Evolutionary conservation across 2,113 vertebrate species (phyloP), one percentile per base, ranked within the genome.

Genomic region (Muntiacus reevesi): DNA sequence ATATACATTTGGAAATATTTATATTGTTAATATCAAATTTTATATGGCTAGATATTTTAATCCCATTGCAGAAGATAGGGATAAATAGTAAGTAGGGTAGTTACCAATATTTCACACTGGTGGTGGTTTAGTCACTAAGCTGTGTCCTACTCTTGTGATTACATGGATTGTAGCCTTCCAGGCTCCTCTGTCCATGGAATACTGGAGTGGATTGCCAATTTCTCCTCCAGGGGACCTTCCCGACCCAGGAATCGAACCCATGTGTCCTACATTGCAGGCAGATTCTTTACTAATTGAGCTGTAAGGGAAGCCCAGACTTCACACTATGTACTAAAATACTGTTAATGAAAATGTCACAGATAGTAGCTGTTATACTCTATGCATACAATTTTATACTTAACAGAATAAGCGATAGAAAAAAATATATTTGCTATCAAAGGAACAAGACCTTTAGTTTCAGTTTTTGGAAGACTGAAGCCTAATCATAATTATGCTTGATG

Each of bases 151-250:
- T 36, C 19, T 36, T 36, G 67, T 12, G 19, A 36, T 9, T 1
- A 0, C n/a, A 21, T 71, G 9, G 17, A 36, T n/a, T 36, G 64
- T 11, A 21, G 17, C n/a, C n/a, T n/a, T 36, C 17, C 9, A 36
- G 64, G 17, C 64, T 23, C 64, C 17, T 21, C n/a, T 19, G 5
- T 71, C n/a, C n/a, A 21, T 36, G 17, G 64, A 36, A 21, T 36
- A 71, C n/a, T 36, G n/a, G n/a, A 21, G n/a, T 71, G 64, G n/a
- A 71, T 71, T 71, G 64, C n/a, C 64, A 36, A 5, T 71, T 36
- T 9, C 9, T 71, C 36, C 64, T 71, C 64, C 64, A 71, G 64
- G 64, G n/a, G n/a, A 71, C 4, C 17, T 71, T 23, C n/a, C 64
- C 8, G 2, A 71, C n/a, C n/a, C 64, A 71, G n/a, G 64, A 71